Evolutionary conservation across 2,797 vertebrate species (phyloP).

Genomic region (Tragopan temminckii): DNA sequence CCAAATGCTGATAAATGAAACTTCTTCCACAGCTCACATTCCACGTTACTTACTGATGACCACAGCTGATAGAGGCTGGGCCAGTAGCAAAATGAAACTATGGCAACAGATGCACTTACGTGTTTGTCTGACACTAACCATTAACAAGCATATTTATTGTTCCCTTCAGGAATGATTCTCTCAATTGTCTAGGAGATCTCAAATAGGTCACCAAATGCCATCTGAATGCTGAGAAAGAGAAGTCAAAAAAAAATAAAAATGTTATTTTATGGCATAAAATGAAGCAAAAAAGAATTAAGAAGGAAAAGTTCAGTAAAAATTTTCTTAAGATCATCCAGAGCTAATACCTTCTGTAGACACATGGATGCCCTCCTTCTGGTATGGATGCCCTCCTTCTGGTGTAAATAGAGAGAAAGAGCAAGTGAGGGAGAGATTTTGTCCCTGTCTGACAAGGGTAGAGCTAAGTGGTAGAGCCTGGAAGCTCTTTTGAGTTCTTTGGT

Average conservation of each 20-base stretch:
- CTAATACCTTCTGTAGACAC: neutral
- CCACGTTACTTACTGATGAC: neutral
- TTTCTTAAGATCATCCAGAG: neutral
- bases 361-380: neutral
- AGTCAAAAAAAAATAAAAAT: neutral
- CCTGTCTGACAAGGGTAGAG: neutral
- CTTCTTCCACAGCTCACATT: neutral
- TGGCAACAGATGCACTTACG: neutral
- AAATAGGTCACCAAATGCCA: neutral
- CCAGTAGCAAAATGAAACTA: constrained; percentile 4
- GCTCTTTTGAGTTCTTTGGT: neutral
- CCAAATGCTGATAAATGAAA: neutral
- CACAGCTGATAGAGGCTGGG: neutral
- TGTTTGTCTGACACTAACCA: neutral
- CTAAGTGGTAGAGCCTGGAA: neutral
- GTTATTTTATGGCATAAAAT: neutral
- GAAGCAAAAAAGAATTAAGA: neutral
- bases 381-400: neutral
- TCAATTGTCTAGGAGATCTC: neutral
- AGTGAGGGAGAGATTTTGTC: neutral
- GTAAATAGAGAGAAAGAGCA: neutral
- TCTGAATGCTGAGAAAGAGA: neutral
- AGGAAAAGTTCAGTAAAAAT: neutral
- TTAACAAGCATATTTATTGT: neutral
- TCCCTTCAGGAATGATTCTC: neutral